phyloP scores from a whole-genome alignment of 1,140 invertebrate species.

The Diploscapter pachys region DNA sequence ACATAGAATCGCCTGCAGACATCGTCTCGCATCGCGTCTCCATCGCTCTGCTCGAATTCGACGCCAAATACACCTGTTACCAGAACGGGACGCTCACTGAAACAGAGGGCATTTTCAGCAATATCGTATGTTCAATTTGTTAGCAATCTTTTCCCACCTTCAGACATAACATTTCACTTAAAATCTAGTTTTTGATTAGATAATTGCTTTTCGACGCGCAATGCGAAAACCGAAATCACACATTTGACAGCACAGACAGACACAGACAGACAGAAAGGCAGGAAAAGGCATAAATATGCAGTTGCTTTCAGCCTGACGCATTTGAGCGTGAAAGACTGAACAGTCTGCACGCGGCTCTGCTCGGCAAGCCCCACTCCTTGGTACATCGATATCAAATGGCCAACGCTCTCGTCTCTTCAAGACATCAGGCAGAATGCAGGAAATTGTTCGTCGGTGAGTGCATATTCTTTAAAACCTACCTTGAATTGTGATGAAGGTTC shows the following conservation, averaged over 20 bases:
- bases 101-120: slow-evolving; percentile 14
- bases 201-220: background rate
- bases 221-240: too few species aligned
- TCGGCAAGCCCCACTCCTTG: slow-evolving; percentile 14
- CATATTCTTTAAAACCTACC: background rate
- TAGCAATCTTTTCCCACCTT: too few species aligned
- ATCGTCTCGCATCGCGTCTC: slow-evolving; percentile 35
- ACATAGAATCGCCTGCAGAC: slow-evolving; percentile 27
- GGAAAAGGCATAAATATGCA: background rate
- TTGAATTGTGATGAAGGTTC: too few species aligned
- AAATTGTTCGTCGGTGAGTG: slow-evolving; percentile 25
- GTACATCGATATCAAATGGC: slow-evolving; percentile 31
- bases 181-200: background rate
- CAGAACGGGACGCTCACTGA: slow-evolving; percentile 16
- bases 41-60: slow-evolving; percentile 28
- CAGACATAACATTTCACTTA: too few species aligned
- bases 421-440: slow-evolving; percentile 23
- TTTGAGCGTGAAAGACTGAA: slow-evolving; percentile 31
- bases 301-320: slow-evolving; percentile 17
- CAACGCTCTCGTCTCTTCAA: slow-evolving; percentile 20
- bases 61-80: slow-evolving; percentile 25
- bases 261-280: background rate
- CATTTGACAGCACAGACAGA: too few species aligned
- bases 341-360: slow-evolving; percentile 8
- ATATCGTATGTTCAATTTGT: slow-evolving; percentile 10